These are phyloP conservation scores for Drosophila diplacantha DNA, from an alignment of 2,888 invertebrate species.

Conservation along the genomic window DNA sequence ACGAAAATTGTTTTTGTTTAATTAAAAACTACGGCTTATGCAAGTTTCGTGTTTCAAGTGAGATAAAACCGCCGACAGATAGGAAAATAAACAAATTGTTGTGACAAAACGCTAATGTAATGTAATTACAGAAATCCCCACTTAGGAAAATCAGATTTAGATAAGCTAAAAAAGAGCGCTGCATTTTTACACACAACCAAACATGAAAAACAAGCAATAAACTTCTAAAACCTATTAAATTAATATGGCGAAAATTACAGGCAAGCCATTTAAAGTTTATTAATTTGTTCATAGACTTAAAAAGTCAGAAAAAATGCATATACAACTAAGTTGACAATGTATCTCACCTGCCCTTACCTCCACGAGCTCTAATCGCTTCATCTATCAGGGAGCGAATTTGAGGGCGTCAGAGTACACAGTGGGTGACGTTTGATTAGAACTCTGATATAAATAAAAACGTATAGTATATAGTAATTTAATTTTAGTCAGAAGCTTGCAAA, in stretches of 20 bases:
- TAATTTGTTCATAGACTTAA: no score
- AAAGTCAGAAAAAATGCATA: not conserved
- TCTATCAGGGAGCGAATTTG: slow-evolving; percentile 1
- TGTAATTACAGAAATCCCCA: slow-evolving; percentile 9
- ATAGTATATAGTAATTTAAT: no score
- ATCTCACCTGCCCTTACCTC: slow-evolving; percentile 2
- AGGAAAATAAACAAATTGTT: slow-evolving; percentile 6
- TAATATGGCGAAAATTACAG: not conserved
- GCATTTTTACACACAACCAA: not conserved
- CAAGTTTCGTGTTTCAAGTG: slow-evolving; percentile 5
- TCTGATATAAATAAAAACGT: not conserved
- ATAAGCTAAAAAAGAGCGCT: not conserved
- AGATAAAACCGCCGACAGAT: slow-evolving; percentile 3
- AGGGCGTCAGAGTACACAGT: not conserved
- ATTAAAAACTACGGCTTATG: not conserved
- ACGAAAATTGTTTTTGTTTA: not conserved
- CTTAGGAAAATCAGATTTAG: slow-evolving; percentile 11
- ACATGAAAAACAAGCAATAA: not conserved
- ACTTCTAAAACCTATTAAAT: not conserved
- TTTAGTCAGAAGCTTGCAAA: no score
- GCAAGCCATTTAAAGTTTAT: not conserved
- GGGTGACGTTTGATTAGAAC: not conserved
- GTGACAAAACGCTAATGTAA: slow-evolving; percentile 15
- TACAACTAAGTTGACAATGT: slow-evolving; percentile 5
- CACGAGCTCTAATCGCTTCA: not conserved